A percentile compares a stretch with the other conserved stretches of the same genome.
Evolutionary conservation across 2,888 invertebrate genomes (phyloP).

Genomic region (Octodonta nipae): DNA sequence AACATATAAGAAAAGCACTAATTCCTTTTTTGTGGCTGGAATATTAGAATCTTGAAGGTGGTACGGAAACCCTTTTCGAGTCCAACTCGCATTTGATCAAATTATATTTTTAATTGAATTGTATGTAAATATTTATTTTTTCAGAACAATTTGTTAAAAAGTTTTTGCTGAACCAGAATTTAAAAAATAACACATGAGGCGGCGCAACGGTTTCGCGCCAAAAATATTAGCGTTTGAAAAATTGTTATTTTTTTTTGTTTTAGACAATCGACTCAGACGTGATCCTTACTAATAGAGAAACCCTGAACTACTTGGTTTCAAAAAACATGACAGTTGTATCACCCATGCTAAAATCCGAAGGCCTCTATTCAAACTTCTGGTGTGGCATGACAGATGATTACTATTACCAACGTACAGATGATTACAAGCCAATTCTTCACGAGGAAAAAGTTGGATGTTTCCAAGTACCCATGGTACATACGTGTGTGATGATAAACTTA

Average conservation of each 20-base stretch:
- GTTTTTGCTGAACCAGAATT: too few relatives aligned
- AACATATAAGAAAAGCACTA: too few relatives aligned
- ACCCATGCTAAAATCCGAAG: conserved; percentile 76
- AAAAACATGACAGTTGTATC: conserved; percentile 56
- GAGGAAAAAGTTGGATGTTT: conserved; percentile 59
- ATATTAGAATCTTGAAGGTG: too few relatives aligned
- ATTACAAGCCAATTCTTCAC: conserved; percentile 68
- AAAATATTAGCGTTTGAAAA: too few relatives aligned
- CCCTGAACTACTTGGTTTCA: conserved; percentile 48
- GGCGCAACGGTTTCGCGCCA: too few relatives aligned
- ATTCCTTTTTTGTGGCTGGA: too few relatives aligned
- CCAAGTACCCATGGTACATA: conserved; percentile 82
- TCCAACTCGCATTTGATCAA: too few relatives aligned
- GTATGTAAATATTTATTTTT: too few relatives aligned
- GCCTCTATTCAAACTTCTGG: conserved; percentile 92
- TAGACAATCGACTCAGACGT: conserved; percentile 79
- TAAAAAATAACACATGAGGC: too few relatives aligned
- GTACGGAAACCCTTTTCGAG: too few relatives aligned
- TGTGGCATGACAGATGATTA: conserved; percentile 78
- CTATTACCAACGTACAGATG: conserved; percentile 70
- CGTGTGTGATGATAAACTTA: conserved; percentile 70
- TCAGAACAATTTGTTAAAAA: too few relatives aligned
- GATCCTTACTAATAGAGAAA: conserved; percentile 54
- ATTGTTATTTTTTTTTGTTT: conserved; percentile 18
- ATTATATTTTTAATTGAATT: too few relatives aligned